Percentiles rank a stretch among this genome's conserved stretches.
Conservation (phyloP, 1,140 invertebrate genomes). For the Uloborus diversus region DNA sequence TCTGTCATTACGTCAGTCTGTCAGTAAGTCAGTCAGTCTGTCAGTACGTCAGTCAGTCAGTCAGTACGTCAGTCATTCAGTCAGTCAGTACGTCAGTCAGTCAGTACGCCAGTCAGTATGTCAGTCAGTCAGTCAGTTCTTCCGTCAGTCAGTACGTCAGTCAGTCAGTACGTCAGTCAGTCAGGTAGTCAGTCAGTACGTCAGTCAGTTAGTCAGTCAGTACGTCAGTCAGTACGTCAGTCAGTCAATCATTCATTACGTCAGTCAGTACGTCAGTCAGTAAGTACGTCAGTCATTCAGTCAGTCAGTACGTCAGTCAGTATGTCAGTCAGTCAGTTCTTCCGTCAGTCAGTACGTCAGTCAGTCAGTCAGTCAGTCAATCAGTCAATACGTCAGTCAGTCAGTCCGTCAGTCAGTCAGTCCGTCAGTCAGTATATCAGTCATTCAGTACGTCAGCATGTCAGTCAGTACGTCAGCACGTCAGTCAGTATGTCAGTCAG, state of each 20-base stretch:
- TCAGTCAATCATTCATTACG: neutral
- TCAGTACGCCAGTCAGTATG: neutral
- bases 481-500: neutral
- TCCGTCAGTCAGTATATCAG: neutral
- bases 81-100: neutral
- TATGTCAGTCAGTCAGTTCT: neutral
- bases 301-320: neutral
- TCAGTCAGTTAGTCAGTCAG: neutral
- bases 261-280: neutral
- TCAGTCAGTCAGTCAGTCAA: neutral
- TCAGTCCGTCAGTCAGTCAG: neutral
- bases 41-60: neutral
- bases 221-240: neutral
- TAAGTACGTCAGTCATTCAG: neutral
- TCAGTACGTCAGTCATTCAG: neutral
- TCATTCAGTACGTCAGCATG: neutral
- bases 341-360: neutral
- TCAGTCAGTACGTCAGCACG: neutral
- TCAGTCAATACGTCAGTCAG: neutral
- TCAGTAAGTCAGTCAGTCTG: neutral
- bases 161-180: neutral
- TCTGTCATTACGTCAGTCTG: neutral
- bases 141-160: neutral
- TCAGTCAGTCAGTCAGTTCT: neutral
- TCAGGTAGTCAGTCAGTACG: neutral